These are phyloP conservation scores for Odontomyia ornata DNA, from an alignment of 2,888 invertebrate species.

Conservation along the genomic window DNA sequence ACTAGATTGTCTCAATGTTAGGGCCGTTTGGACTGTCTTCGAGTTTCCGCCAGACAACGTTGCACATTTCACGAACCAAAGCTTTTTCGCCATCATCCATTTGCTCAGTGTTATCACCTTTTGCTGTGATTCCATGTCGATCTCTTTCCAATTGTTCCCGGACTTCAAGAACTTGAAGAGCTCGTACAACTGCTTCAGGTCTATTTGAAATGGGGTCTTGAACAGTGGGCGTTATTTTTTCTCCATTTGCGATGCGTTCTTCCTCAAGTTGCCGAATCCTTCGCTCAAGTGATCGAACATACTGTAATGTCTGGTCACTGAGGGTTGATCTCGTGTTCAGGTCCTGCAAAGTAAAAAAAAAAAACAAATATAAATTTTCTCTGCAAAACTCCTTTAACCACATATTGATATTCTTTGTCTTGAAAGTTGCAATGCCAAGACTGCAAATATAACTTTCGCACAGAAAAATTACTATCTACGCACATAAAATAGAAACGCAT, in stretches of 20 bases:
- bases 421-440: background rate
- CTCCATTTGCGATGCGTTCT: slow-evolving; percentile 67
- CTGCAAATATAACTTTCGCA: background rate
- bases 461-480: too few species aligned
- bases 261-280: slow-evolving; percentile 86
- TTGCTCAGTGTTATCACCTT: slow-evolving; percentile 63
- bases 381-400: background rate
- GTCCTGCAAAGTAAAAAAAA: slow-evolving; percentile 52
- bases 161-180: slow-evolving; percentile 90
- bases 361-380: background rate
- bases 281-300: slow-evolving; percentile 88
- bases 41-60: slow-evolving; percentile 91
- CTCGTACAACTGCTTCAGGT: slow-evolving; percentile 92
- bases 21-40: slow-evolving; percentile 81
- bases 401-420: background rate
- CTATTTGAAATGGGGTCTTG: slow-evolving; percentile 69
- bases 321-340: slow-evolving; percentile 56
- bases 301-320: slow-evolving; percentile 89
- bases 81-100: slow-evolving; percentile 91
- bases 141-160: slow-evolving; percentile 85
- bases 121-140: slow-evolving; percentile 61
- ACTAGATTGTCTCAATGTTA: slow-evolving; percentile 58
- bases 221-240: slow-evolving; percentile 47
- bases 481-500: too few species aligned
- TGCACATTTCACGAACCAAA: slow-evolving; percentile 94